phyloP scores from a whole-genome alignment of 2,888 invertebrate genomes.

The Himalopsyche kuldschensis region DNA sequence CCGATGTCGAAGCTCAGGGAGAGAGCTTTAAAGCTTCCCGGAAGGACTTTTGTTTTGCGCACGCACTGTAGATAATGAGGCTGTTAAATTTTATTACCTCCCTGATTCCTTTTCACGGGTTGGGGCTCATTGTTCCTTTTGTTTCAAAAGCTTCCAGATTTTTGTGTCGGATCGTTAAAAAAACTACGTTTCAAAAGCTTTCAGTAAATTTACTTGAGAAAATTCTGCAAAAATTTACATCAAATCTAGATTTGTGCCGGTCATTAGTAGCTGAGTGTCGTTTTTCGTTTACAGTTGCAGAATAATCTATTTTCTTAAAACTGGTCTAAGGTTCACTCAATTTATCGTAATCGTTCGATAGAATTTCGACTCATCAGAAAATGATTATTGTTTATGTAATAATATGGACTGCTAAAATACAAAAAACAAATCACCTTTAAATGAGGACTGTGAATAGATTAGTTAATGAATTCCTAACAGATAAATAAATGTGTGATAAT shows the following conservation, averaged over 20 bases:
- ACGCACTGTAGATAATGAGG: constrained; percentile 17
- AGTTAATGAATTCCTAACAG: no score
- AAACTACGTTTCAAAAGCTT: neutral
- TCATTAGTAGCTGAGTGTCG: neutral
- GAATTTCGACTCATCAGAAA: no score
- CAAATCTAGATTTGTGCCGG: neutral
- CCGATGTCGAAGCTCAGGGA: neutral
- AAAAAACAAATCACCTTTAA: no score
- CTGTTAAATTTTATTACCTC: constrained; percentile 19
- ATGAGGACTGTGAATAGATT: no score
- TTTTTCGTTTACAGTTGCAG: neutral
- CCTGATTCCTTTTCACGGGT: constrained; percentile 4
- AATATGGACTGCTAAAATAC: no score
- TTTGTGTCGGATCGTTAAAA: neutral
- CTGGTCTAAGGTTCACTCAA: neutral
- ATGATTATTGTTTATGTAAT: no score
- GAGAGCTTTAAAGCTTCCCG: neutral
- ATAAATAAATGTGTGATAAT: no score
- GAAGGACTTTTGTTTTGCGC: constrained; percentile 4
- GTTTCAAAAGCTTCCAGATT: constrained; percentile 5
- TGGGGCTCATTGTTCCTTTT: constrained; percentile 6
- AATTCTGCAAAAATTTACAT: neutral
- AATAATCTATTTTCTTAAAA: neutral
- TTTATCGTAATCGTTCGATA: neutral
- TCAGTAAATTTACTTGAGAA: constrained; percentile 1